Base-by-base conservation (phyloP, 2,797 vertebrate genomes). In the Eulemur mongoz region DNA sequence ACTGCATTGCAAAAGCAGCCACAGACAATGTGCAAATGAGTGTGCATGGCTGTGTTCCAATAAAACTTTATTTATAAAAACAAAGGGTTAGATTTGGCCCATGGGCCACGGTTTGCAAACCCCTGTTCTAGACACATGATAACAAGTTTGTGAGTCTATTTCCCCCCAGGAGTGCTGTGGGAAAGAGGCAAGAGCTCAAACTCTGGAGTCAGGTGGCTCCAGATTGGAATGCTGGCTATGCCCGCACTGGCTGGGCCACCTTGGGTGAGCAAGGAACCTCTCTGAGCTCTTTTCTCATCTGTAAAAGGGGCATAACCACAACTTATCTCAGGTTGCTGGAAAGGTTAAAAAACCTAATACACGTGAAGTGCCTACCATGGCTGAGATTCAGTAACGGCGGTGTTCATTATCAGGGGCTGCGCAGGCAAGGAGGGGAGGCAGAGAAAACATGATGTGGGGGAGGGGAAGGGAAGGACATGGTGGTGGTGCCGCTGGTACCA, bases 61-160 rank as follows among this genome's bases (percentile, higher is more conserved):
- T 75, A 82, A 78, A 89, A 73, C 78, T 76, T 95, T 81, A 78
- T 90, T 69, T 32, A 91, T 11, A 85, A 93, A 97, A 88, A 48
- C 9, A 72, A 7, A 13, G 12, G 40, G 40, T 38, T 69, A 40
- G 35, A 38, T 73, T 38, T 84, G 78, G n/a, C 13, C 22, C 10
- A 11, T 4, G 14, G 48, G 35, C n/a, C 18, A 78, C 12, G 11
- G 15, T 15, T 84, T 61, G 45, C 72, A 54, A 84, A 82, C n/a
- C 38, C 20, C 8, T 38, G 20, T 50, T 76, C 54, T 81, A 85
- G 70, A 50, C 35, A 23, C 40, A 54, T 3, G 50, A 35, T 40
- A 27, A 67, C 70, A n/a, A 72, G 50, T 78, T 61, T 4, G 1
- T 30, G 48, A 8, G 35, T 85, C 91, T 67, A 45, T 30, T 13